phyloP scores from a whole-genome alignment of 2,797 vertebrate species.

The Hydrocynus forskahlii region DNA sequence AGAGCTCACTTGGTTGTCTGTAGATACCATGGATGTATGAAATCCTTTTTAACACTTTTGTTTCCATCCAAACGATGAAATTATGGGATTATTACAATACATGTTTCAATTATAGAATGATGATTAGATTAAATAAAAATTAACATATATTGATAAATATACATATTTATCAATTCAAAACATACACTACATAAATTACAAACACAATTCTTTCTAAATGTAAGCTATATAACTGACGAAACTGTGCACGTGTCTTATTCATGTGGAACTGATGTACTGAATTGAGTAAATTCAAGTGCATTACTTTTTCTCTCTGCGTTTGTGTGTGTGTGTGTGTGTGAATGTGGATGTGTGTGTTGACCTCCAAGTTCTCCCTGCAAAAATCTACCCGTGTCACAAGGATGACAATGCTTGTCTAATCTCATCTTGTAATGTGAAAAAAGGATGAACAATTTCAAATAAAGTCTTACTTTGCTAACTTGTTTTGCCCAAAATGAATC shows the following conservation, averaged over 20 bases:
- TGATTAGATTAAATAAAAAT: too few relatives aligned
- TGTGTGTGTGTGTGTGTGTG: conserved; percentile 39
- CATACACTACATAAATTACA: too few relatives aligned
- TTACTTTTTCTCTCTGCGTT: conserved; percentile 3
- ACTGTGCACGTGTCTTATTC: neutral
- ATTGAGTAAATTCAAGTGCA: neutral
- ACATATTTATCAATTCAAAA: too few relatives aligned
- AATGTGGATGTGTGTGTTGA: conserved; percentile 66
- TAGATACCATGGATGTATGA: too few relatives aligned
- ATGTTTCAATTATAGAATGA: too few relatives aligned
- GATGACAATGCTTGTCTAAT: conserved; percentile 85
- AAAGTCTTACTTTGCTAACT: conserved; percentile 82
- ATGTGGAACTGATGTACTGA: neutral
- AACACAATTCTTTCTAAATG: neutral
- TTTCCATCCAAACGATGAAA: too few relatives aligned
- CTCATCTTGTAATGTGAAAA: conserved; percentile 84
- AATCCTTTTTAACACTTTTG: too few relatives aligned
- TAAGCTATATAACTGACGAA: neutral
- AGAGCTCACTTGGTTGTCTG: too few relatives aligned
- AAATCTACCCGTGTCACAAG: conserved; percentile 80
- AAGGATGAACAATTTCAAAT: conserved; percentile 79
- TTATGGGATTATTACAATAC: too few relatives aligned
- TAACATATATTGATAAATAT: too few relatives aligned
- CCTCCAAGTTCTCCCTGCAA: conserved; percentile 79
- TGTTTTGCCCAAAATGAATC: conserved; percentile 31